Percentiles rank a stretch among this genome's conserved stretches.
These are phyloP conservation scores for Myrmecobius fasciatus DNA, from an alignment of 2,113 vertebrate genomes.

Conservation along the genomic window DNA sequence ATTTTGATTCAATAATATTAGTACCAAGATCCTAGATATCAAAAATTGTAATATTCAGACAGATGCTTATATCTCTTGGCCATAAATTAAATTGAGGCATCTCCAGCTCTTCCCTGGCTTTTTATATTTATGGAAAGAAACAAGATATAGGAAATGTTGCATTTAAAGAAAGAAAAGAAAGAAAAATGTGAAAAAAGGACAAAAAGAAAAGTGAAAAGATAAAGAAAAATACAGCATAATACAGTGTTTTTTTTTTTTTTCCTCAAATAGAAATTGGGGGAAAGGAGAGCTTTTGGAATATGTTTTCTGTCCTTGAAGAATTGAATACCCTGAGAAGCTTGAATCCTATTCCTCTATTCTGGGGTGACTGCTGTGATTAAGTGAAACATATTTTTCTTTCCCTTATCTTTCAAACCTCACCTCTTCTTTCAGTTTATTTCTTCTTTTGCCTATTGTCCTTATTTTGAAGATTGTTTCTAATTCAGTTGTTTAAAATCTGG, in stretches of 20 bases:
- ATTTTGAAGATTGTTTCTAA: not conserved
- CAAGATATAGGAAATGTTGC: not conserved
- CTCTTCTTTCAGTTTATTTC: not conserved
- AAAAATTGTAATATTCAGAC: not conserved
- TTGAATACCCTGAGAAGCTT: not conserved
- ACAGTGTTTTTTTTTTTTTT: too few relatives aligned
- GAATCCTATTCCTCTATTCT: not conserved
- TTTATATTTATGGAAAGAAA: not conserved
- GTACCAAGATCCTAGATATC: not conserved
- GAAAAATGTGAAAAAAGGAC: too few relatives aligned
- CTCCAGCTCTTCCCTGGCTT: not conserved
- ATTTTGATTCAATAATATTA: not conserved
- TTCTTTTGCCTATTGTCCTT: not conserved
- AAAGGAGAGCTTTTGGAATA: not conserved
- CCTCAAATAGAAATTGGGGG: not conserved
- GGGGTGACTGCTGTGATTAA: not conserved
- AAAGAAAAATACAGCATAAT: not conserved
- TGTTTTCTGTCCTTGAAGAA: not conserved
- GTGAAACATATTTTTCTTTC: not conserved
- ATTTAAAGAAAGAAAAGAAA: not conserved
- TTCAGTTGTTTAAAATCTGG: not conserved
- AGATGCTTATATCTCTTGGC: too few relatives aligned
- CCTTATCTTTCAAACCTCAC: not conserved
- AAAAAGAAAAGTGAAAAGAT: too few relatives aligned
- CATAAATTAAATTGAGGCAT: too few relatives aligned